Evolutionary conservation across 2,888 invertebrate species (phyloP), one percentile per base, ranked within the genome.

Genomic region (Tetramorium bicarinatum): DNA sequence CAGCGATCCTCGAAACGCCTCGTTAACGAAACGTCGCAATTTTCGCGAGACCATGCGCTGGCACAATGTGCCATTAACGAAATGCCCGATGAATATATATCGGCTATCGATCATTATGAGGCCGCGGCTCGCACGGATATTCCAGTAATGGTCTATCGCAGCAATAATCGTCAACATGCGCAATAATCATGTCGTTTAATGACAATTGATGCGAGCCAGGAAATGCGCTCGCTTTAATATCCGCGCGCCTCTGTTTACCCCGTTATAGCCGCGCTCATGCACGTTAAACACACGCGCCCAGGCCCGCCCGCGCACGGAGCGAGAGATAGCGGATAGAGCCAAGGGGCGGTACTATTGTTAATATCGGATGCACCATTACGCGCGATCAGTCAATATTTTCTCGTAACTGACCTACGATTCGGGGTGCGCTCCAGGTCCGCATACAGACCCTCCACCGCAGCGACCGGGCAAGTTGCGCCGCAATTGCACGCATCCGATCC

Each of bases 151-250:
- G 91, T 90, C 91, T 89, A 92, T 92, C 87, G 90, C 84, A 88
- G 91, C 91, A 93, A 92, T 93, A 92, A 93, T 93, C 93, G 91
- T 92, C 92, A 90, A 88, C 90, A 89, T 83, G 89, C 87, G 88
- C 92, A 93, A 94, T 94, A 94, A 94, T 94, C 93, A 92, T 93
- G 93, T 87, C 91, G 92, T 92, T 93, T 94, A 94, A 94, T 94
- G 94, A 93, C 93, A 93, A 94, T 94, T 93, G 93, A 94, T 93
- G 94, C 91, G 91, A 86, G 87, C 83, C 90, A 91, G 93, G 92
- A 93, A 94, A 93, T 92, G 91, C 90, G 84, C 88, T 89, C 91
- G 93, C 91, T 92, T 88, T 87, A 85, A 82, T 88, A 69, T 86
- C 77, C 44, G 38, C 44, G 74, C 79, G 72, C 69, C 71, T 75